Evolutionary conservation across 2,797 vertebrate species (phyloP).

Genomic region (Coregonus ussuriensis): DNA sequence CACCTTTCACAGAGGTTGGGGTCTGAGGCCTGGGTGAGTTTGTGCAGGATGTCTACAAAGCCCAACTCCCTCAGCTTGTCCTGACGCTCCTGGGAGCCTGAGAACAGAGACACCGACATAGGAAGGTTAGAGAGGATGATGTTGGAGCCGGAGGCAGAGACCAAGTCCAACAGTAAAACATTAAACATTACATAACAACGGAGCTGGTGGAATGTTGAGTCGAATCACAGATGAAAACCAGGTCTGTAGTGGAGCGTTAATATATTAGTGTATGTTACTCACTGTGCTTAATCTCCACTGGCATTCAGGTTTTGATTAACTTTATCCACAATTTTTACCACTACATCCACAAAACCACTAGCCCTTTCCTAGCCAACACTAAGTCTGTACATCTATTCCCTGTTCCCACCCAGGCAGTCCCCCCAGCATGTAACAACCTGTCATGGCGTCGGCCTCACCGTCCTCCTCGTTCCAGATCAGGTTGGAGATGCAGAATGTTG

Average conservation of each 20-base stretch:
- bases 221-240: background rate
- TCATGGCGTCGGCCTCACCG: constrained; percentile 76
- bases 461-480: constrained; percentile 99
- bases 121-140: background rate
- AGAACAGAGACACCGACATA: background rate
- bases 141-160: background rate
- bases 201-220: background rate
- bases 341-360: background rate
- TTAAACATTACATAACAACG: too few relatives aligned
- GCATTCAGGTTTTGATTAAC: background rate
- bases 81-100: constrained; percentile 96
- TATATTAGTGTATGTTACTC: background rate
- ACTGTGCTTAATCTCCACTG: background rate
- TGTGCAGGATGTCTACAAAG: constrained; percentile 96
- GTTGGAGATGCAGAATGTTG: constrained; percentile 98
- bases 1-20: constrained; percentile 96
- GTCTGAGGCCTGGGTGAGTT: constrained; percentile 92
- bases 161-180: background rate
- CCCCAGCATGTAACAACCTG: background rate
- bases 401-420: background rate
- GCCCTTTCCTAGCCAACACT: background rate
- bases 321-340: background rate
- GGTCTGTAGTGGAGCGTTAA: background rate
- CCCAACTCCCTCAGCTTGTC: constrained; percentile 97
- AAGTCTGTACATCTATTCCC: background rate